Evolutionary conservation across 2,797 vertebrate species (phyloP), one percentile per base, ranked within the genome.

Genomic region (Chaenodraco wilsoni): DNA sequence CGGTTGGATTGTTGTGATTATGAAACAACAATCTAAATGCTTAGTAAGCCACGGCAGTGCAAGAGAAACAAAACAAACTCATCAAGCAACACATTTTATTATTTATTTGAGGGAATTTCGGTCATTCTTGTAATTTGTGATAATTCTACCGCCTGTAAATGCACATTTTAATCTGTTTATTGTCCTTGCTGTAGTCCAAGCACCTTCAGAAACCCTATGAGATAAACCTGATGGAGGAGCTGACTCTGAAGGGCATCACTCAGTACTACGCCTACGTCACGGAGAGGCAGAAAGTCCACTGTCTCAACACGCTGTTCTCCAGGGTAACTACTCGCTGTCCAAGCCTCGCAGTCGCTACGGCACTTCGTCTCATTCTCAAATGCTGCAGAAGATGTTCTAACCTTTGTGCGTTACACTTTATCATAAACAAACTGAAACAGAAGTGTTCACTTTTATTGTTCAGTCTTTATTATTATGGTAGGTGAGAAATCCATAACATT

Each of bases 181-280:
- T 40, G 3, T 66, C 3, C 27, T 0, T 40, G 3, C 78, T 21
- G 81, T 45, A 94, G 93, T 64, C 63, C 46, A 94, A 92, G 79
- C 92, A 95, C 76, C 83, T 94, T 56, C 67, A 86, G 84, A 95
- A 95, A 77, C 94, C 94, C 33, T 95, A 95, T 60, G 94, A 95
- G 84, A 94, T 95, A 84, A 95, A 95, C 85, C 83, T 95, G 82
- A 95, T 95, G 94, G 94, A 95, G 59, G 94, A 95, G 69, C 86
- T 95, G 73, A 95, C 94, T 4, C 70, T 95, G 77, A 95, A 95
- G 72, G 94, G 94, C 82, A 94, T 95, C 81, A 95, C 93, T 43
- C 94, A 95, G 87, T 95, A 93, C 85, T 95, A 94, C 44, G 94
- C 94, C 15, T 95, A 94, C 31, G 94, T 95, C 58, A 94, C 93